Percentiles rank a stretch among this genome's conserved stretches.
Evolutionary conservation across 2,113 vertebrate species (phyloP).

Genomic region (Helogale parvula): DNA sequence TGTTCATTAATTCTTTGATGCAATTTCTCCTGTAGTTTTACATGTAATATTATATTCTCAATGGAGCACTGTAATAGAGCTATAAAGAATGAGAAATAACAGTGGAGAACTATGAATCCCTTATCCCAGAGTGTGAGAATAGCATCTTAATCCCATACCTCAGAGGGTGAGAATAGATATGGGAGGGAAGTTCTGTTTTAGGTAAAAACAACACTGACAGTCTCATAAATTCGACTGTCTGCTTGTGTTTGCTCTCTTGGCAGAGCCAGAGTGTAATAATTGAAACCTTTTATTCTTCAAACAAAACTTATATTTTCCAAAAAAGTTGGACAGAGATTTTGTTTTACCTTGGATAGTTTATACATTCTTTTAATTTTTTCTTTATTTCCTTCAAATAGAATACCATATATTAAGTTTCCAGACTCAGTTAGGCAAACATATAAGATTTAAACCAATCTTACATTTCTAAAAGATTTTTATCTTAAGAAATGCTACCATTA

Average conservation of each 20-base stretch:
- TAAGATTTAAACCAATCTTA: slow-evolving; percentile 51
- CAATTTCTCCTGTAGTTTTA: slow-evolving; percentile 66
- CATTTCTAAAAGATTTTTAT: slow-evolving; percentile 48
- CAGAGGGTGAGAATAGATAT: slow-evolving; percentile 68
- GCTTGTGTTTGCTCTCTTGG: slow-evolving; percentile 57
- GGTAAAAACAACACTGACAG: slow-evolving; percentile 64
- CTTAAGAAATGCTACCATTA: slow-evolving; percentile 55
- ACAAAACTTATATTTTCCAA: slow-evolving; percentile 72
- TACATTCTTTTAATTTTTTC: slow-evolving; percentile 70
- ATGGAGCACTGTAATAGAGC: slow-evolving; percentile 62
- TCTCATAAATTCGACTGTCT: slow-evolving; percentile 73
- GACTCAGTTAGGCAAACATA: slow-evolving; percentile 40
- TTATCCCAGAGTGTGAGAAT: slow-evolving; percentile 63
- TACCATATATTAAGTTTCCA: slow-evolving; percentile 51
- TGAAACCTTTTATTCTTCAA: slow-evolving; percentile 70
- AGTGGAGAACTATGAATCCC: slow-evolving; percentile 69
- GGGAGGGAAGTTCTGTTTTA: slow-evolving; percentile 56
- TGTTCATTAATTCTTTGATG: slow-evolving; percentile 74
- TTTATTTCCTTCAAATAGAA: neutral
- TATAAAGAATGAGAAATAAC: slow-evolving; percentile 75
- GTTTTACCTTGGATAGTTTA: slow-evolving; percentile 74
- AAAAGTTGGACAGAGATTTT: slow-evolving; percentile 65
- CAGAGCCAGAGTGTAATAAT: slow-evolving; percentile 55
- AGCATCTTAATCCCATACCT: slow-evolving; percentile 69
- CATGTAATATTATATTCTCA: slow-evolving; percentile 73